These are phyloP conservation scores for Achlya flavicornis DNA, from an alignment of 2,888 invertebrate genomes.

Conservation along the genomic window DNA sequence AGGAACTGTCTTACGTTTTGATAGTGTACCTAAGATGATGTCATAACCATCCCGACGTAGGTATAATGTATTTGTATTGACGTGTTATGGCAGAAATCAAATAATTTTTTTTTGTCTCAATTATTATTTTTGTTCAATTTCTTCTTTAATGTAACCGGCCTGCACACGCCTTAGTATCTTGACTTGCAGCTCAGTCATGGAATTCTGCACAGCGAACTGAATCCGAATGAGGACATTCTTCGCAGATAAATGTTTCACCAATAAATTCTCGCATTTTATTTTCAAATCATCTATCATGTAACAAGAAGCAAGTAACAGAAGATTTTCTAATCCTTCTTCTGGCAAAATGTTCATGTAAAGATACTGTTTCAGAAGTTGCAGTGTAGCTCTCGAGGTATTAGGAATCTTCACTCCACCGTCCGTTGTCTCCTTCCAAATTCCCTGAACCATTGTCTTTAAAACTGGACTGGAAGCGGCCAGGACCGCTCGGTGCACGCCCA, in stretches of 20 bases:
- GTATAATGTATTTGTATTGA: too few relatives aligned
- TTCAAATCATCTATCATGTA: conserved; percentile 14
- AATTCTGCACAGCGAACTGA: conserved; percentile 6
- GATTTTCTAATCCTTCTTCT: too few relatives aligned
- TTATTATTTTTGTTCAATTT: too few relatives aligned
- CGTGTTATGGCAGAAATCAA: too few relatives aligned
- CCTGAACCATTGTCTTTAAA: conserved; percentile 13
- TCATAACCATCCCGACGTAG: too few relatives aligned
- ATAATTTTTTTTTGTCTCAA: too few relatives aligned
- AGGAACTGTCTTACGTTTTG: too few relatives aligned
- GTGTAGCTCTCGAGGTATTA: conserved; percentile 5
- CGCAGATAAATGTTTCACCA: not conserved
- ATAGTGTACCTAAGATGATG: too few relatives aligned
- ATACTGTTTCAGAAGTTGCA: too few relatives aligned
- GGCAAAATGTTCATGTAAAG: too few relatives aligned
- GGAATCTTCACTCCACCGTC: not conserved
- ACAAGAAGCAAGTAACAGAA: not conserved
- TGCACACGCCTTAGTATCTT: conserved; percentile 8
- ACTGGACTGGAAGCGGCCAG: conserved; percentile 18
- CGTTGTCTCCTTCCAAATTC: conserved; percentile 4
- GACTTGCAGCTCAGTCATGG: not conserved
- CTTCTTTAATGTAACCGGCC: not conserved
- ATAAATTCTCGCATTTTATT: not conserved
- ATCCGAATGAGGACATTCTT: not conserved
- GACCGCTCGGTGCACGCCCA: conserved; percentile 16